Conservation (phyloP, 2,113 vertebrate genomes). For the Chitala chitala region DNA sequence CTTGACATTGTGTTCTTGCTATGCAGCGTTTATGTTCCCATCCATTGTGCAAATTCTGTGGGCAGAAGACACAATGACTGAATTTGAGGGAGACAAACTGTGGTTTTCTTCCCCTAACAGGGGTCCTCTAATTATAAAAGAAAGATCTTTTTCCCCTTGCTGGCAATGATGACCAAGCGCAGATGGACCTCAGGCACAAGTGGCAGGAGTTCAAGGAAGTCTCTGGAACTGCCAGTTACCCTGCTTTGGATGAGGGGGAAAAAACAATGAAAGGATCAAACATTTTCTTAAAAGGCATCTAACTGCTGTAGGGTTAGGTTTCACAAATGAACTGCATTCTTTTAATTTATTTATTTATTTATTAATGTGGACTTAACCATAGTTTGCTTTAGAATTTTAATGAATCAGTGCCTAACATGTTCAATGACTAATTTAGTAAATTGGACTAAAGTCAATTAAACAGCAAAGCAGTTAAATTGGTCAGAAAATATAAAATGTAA, state of each 20-base stretch:
- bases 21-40: not conserved
- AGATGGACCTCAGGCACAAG: slow-evolving; percentile 49
- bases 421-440: too few relatives aligned
- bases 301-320: slow-evolving; percentile 39
- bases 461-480: too few relatives aligned
- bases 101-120: slow-evolving; percentile 21
- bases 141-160: slow-evolving; percentile 46
- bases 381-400: not conserved
- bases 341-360: not conserved
- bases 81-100: slow-evolving; percentile 26
- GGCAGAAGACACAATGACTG: not conserved
- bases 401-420: too few relatives aligned
- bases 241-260: slow-evolving; percentile 36
- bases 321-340: slow-evolving; percentile 22
- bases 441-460: too few relatives aligned
- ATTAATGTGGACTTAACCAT: not conserved
- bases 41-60: not conserved
- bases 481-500: too few relatives aligned
- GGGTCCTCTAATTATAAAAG: slow-evolving; percentile 46
- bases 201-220: slow-evolving; percentile 47
- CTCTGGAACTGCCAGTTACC: slow-evolving; percentile 56
- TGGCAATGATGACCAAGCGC: slow-evolving; percentile 31
- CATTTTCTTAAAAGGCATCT: slow-evolving; percentile 47
- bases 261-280: slow-evolving; percentile 46
- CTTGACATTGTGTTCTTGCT: not conserved